phyloP scores from a whole-genome alignment of 1,140 invertebrate genomes.

The Eulimnadia texana region DNA sequence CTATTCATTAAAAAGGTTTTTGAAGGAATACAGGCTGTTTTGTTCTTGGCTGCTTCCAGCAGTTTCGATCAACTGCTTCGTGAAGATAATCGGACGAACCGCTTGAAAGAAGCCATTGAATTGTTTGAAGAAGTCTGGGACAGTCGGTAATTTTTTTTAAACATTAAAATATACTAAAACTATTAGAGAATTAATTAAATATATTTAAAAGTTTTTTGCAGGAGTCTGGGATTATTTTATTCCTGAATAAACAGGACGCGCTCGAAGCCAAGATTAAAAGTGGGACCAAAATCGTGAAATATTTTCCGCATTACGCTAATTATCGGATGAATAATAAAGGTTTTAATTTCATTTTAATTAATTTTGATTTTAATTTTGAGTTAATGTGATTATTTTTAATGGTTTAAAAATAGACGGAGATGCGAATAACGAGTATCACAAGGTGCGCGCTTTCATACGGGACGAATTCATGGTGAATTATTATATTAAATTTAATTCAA shows the following conservation, averaged over 20 bases:
- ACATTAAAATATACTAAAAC: too few species aligned
- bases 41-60: slow-evolving; percentile 59
- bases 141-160: slow-evolving; percentile 44
- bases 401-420: slow-evolving; percentile 26
- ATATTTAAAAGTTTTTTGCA: slow-evolving; percentile 42
- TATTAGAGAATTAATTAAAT: background rate
- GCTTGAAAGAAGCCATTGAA: slow-evolving; percentile 50
- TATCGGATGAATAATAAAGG: slow-evolving; percentile 33
- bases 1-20: too few species aligned
- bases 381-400: slow-evolving; percentile 4
- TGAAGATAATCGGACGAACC: slow-evolving; percentile 52
- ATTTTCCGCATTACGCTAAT: slow-evolving; percentile 46
- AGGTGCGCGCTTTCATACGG: slow-evolving; percentile 48
- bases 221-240: slow-evolving; percentile 57
- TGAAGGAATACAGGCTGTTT: slow-evolving; percentile 60
- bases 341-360: slow-evolving; percentile 11
- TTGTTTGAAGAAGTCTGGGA: slow-evolving; percentile 62
- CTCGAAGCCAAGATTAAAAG: slow-evolving; percentile 50
- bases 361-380: background rate
- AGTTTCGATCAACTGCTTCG: slow-evolving; percentile 58
- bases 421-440: slow-evolving; percentile 41
- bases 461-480: slow-evolving; percentile 45
- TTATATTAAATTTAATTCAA: background rate
- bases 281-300: slow-evolving; percentile 42
- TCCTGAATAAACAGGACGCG: slow-evolving; percentile 69